These are phyloP conservation scores for Matsumurasca onukii DNA, from an alignment of 1,140 invertebrate genomes.

Conservation along the genomic window DNA sequence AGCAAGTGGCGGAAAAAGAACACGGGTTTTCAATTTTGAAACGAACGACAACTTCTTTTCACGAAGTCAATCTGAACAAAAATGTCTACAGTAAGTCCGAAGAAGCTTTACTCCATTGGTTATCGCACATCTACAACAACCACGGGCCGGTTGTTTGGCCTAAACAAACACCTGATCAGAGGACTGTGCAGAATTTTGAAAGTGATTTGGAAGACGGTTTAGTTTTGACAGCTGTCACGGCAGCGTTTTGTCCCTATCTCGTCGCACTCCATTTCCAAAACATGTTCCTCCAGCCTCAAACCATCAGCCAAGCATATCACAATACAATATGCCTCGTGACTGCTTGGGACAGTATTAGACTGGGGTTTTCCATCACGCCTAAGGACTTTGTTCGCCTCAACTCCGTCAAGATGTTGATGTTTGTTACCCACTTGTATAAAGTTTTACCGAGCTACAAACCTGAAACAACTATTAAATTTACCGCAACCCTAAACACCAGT, in stretches of 20 bases:
- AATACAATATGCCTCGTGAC: conserved; percentile 47
- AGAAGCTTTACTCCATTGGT: conserved; percentile 27
- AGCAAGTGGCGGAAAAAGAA: too few species aligned
- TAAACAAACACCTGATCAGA: conserved; percentile 9
- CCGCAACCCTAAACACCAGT: conserved; percentile 9
- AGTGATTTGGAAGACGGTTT: conserved; percentile 46
- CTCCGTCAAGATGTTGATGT: conserved; percentile 47
- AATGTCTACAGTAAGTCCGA: too few species aligned
- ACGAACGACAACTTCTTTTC: too few species aligned
- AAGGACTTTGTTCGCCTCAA: conserved; percentile 45
- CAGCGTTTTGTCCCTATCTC: conserved; percentile 49
- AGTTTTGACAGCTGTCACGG: conserved; percentile 46
- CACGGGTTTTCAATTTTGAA: too few species aligned
- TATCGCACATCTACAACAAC: conserved; percentile 10
- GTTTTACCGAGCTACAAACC: conserved; percentile 45
- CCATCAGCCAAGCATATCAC: conserved; percentile 46
- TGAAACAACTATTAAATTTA: conserved; percentile 18
- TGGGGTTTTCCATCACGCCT: conserved; percentile 47
- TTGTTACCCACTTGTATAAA: conserved; percentile 47
- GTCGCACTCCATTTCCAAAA: conserved; percentile 42
- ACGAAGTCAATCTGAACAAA: too few species aligned
- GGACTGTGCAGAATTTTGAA: conserved; percentile 42
- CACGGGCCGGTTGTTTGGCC: not conserved
- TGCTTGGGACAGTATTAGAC: conserved; percentile 48
- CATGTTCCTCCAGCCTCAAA: conserved; percentile 44